A percentile compares a stretch with the other conserved stretches of the same genome.
Conservation (phyloP, 2,113 vertebrate genomes). For the Fulmarus glacialis region DNA sequence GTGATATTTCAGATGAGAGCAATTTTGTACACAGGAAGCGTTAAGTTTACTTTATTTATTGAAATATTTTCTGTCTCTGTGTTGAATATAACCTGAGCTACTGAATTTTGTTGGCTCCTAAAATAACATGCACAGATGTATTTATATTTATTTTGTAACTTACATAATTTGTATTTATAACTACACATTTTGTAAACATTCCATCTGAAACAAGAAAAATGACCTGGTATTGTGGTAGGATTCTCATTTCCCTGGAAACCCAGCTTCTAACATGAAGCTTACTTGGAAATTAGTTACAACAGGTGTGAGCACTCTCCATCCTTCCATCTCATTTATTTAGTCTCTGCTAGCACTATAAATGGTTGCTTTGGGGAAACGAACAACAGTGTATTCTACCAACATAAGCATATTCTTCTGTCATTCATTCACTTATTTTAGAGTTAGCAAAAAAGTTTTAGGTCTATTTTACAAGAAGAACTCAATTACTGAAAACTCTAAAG, state of each 20-base stretch:
- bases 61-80: neutral
- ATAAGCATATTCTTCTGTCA: constrained; percentile 46
- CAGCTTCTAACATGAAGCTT: constrained; percentile 21
- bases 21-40: neutral
- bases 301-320: constrained; percentile 53
- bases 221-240: neutral
- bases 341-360: constrained; percentile 20
- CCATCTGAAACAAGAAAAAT: neutral
- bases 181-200: neutral
- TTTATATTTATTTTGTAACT: neutral
- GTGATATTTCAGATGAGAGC: neutral
- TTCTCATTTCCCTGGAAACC: constrained; percentile 19
- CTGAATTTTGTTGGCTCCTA: neutral
- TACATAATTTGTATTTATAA: neutral
- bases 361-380: constrained; percentile 61
- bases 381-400: constrained; percentile 18
- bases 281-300: constrained; percentile 42
- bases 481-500: constrained; percentile 36
- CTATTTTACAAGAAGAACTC: constrained; percentile 38
- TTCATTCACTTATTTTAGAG: constrained; percentile 56
- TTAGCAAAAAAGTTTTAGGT: constrained; percentile 55
- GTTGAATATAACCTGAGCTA: neutral
- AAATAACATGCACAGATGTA: neutral
- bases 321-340: constrained; percentile 70
- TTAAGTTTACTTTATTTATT: neutral